Evolutionary conservation across 2,797 vertebrate genomes (phyloP).

Genomic region (Anolis apletophallus): DNA sequence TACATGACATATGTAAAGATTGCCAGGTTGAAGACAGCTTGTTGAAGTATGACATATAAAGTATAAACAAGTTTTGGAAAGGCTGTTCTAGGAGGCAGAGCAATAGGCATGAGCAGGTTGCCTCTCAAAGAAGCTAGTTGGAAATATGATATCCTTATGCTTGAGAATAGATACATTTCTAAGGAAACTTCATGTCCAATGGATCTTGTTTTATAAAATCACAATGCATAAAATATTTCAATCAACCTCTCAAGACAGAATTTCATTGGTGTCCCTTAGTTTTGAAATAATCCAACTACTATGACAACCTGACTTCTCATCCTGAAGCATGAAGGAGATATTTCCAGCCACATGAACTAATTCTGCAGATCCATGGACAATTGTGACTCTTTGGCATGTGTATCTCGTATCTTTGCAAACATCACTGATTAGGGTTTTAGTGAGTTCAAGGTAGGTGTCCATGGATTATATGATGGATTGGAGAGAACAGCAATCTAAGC

Average conservation of each 20-base stretch:
- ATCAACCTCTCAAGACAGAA: not conserved
- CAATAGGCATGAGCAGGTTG: not conserved
- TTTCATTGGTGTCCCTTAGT: not conserved
- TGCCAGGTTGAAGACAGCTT: no score
- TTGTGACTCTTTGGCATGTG: not conserved
- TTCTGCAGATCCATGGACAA: not conserved
- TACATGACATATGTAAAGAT: not conserved
- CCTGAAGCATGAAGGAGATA: not conserved
- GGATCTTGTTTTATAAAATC: not conserved
- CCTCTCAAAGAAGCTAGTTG: no score
- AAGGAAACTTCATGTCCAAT: rapidly evolving
- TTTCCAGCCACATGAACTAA: not conserved
- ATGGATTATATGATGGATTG: not conserved
- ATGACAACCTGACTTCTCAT: not conserved
- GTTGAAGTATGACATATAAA: no score
- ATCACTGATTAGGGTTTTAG: not conserved
- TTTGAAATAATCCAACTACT: not conserved
- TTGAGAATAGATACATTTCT: not conserved
- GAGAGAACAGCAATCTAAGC: not conserved
- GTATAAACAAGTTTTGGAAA: not conserved
- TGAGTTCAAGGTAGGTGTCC: not conserved
- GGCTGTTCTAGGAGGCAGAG: not conserved
- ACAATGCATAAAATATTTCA: not conserved
- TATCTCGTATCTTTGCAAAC: not conserved
- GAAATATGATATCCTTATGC: not conserved